phyloP scores from a whole-genome alignment of 2,797 vertebrate genomes.

The Anas capensis region DNA sequence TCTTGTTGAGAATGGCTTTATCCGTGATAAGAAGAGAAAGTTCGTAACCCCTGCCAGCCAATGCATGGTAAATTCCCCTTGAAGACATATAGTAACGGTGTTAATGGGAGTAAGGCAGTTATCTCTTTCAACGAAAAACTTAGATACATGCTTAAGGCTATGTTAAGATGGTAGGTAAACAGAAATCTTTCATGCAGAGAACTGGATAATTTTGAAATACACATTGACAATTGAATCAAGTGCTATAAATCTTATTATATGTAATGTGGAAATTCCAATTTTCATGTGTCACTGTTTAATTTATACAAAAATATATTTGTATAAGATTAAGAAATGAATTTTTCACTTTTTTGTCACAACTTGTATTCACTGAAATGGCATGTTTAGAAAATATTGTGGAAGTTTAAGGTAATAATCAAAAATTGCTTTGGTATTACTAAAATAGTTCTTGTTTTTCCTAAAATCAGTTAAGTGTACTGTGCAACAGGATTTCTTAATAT shows the following conservation, averaged over 20 bases:
- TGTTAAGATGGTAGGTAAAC: not conserved
- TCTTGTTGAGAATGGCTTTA: not conserved
- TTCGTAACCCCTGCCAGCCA: not conserved
- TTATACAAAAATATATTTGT: not conserved
- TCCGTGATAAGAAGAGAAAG: not conserved
- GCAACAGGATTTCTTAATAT: not conserved
- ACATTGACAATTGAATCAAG: not conserved
- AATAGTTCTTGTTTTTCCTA: not conserved
- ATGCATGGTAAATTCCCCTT: not conserved
- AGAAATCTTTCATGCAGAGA: not conserved
- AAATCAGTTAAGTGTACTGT: not conserved
- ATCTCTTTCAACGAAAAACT: not conserved
- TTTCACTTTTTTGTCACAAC: not conserved
- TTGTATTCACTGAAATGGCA: not conserved
- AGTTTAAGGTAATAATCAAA: not conserved
- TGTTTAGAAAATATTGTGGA: not conserved
- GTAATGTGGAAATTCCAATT: not conserved
- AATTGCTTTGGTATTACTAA: not conserved
- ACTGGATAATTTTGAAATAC: not conserved
- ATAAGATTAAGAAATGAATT: not conserved
- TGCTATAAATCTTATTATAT: not conserved
- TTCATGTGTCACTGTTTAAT: not conserved
- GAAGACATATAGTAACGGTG: not conserved
- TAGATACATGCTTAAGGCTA: not conserved
- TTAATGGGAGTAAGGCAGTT: not conserved